These are phyloP conservation scores for Epinotia demarniana DNA, from an alignment of 2,888 invertebrate species.

Conservation along the genomic window DNA sequence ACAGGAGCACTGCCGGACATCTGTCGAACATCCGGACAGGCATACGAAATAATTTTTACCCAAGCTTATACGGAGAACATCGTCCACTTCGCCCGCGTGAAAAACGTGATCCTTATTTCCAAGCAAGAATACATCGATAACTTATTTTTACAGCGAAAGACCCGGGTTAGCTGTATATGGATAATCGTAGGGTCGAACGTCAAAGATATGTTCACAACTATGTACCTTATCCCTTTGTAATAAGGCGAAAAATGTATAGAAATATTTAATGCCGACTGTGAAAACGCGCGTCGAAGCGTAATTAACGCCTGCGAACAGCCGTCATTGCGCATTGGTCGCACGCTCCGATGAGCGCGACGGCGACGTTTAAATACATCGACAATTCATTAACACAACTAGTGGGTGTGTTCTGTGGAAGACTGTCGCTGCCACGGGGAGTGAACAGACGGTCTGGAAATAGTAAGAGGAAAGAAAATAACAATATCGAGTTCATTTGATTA, in stretches of 20 bases:
- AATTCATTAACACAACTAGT: conserved; percentile 28
- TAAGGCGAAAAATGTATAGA: neutral
- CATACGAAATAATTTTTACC: too few species aligned
- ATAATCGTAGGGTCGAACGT: conserved; percentile 42
- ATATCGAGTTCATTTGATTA: neutral
- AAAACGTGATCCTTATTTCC: too few species aligned
- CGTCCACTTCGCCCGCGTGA: too few species aligned
- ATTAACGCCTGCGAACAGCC: conserved; percentile 72
- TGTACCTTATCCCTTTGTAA: neutral
- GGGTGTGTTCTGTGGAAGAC: conserved; percentile 1
- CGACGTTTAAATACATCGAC: conserved; percentile 31
- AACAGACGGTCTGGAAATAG: neutral
- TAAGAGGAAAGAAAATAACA: neutral
- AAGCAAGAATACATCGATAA: neutral
- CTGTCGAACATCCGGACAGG: too few species aligned
- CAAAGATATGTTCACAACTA: neutral
- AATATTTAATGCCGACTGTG: neutral
- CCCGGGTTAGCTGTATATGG: conserved; percentile 10
- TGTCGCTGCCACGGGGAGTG: neutral
- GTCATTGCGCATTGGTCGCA: conserved; percentile 69
- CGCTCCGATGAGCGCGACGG: conserved; percentile 57
- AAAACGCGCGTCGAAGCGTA: conserved; percentile 61
- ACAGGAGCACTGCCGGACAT: too few species aligned
- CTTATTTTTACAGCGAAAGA: neutral
- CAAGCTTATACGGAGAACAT: too few species aligned